Evolutionary conservation across 37 sponge, comb jelly and placozoan species (phyloP), one percentile per base, ranked within the genome.

Genomic region (Beroe forskalii): DNA sequence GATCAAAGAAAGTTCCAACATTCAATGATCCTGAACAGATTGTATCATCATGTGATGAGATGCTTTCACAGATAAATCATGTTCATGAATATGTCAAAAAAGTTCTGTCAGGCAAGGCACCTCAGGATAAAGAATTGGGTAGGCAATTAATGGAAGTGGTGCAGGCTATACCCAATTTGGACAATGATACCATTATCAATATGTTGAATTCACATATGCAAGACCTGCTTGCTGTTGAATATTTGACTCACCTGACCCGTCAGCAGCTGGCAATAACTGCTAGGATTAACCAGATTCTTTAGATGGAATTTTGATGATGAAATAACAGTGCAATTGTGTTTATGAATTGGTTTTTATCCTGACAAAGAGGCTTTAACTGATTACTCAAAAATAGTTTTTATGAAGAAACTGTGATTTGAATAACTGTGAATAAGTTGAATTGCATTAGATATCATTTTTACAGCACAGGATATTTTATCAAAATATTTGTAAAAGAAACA

Each of bases 201-300:
- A 80, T 80, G 86, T 38, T 80, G 40, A 80, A 80, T 37, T 80
- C 86, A 14, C 86, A 80, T 25, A 80, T 80, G 86, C 86, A 80
- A 37, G 86, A 80, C 27, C 55, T 80, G 14, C 31, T 80, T 0
- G 86, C 86, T 41, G 86, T 80, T 9, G 86, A 80, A 27, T 80
- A 80, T 37, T 43, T 80, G 28, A 80, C 86, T 3, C 35, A 80
- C 35, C 30, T 80, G 23, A 80, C 86, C 28, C 39, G 86, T 42
- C 86, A 80, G 28, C 86, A 80, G 55, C 27, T 80, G 44, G 86
- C 86, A n/a, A 80, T 80, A 24, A 44, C 38, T 14, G 86, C 86
- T 6, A 41, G 86, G 30, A 80, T 80, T 25, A 80, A 80, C 86
- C 86, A 80, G 55, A 80, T 80, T 44, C 86, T 80, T 37, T 35